A percentile compares a stretch with the other conserved stretches of the same genome.
phyloP scores from a whole-genome alignment of 2,113 vertebrate species.

The Poeciliopsis occidentalis region DNA sequence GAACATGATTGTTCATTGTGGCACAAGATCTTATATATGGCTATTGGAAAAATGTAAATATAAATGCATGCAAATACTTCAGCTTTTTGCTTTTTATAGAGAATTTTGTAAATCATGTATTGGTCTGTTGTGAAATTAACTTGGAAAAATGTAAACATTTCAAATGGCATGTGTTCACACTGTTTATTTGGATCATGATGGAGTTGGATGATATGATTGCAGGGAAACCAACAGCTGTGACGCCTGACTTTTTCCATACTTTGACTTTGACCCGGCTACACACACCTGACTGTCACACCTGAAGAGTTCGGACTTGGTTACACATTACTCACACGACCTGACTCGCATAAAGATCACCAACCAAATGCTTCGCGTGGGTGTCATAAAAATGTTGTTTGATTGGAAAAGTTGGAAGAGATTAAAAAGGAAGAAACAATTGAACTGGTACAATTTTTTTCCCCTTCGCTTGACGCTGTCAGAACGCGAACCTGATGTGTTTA shows the following conservation, averaged over 20 bases:
- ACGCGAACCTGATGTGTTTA: constrained; percentile 1
- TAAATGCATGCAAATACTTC: too few species aligned
- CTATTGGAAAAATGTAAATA: not conserved
- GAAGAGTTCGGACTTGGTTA: constrained; percentile 11
- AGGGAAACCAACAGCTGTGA: constrained; percentile 22
- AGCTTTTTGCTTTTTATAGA: too few species aligned
- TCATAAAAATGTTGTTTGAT: not conserved
- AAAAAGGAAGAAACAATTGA: not conserved
- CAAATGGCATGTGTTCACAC: not conserved
- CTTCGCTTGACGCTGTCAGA: not conserved
- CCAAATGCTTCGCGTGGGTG: not conserved
- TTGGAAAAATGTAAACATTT: not conserved
- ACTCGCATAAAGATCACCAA: not conserved
- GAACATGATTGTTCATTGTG: not conserved
- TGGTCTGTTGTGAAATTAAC: not conserved
- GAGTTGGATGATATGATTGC: constrained; percentile 14
- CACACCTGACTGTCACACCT: constrained; percentile 28
- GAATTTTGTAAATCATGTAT: not conserved
- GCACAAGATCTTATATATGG: not conserved
- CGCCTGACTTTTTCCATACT: constrained; percentile 6
- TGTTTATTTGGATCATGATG: not conserved
- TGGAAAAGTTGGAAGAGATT: constrained; percentile 28
- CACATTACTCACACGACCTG: not conserved
- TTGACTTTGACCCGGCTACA: constrained; percentile 30
- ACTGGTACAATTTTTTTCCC: not conserved